These are phyloP conservation scores for Calvadosia cruxmelitensis DNA, from an alignment of 30 jellyfish, hydroid and myxozoan species.

Conservation along the genomic window DNA sequence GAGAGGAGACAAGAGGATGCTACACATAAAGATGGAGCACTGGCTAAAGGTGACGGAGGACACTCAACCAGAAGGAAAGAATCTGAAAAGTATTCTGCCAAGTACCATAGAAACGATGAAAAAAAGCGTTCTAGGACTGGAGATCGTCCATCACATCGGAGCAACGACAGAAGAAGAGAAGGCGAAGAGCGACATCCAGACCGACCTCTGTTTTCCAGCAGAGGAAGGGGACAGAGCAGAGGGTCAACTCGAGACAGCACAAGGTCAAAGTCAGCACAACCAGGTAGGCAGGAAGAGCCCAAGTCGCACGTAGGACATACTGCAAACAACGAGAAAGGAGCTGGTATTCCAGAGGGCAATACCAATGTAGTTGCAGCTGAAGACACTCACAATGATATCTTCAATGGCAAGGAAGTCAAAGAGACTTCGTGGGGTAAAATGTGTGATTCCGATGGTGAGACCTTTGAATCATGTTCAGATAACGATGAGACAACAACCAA, in stretches of 20 bases:
- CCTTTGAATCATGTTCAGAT: slow-evolving; percentile 24
- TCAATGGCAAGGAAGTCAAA: too few species aligned
- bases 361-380: background rate
- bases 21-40: background rate
- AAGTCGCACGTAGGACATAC: slow-evolving; percentile 11
- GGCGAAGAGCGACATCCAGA: background rate
- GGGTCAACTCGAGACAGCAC: slow-evolving; percentile 26
- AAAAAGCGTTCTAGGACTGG: background rate
- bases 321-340: slow-evolving; percentile 8
- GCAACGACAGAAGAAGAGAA: background rate
- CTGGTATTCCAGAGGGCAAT: background rate
- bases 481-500: slow-evolving; percentile 22
- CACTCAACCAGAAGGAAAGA: background rate
- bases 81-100: background rate
- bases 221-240: slow-evolving; percentile 29
- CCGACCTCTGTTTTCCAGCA: slow-evolving; percentile 16
- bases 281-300: slow-evolving; percentile 31
- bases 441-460: slow-evolving; percentile 5
- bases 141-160: background rate
- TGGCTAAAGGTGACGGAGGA: background rate
- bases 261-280: slow-evolving; percentile 24
- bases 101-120: background rate
- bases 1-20: background rate
- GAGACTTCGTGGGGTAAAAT: background rate
- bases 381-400: background rate